A percentile compares a stretch with the other conserved stretches of the same genome.
phyloP scores from a whole-genome alignment of 2,888 invertebrate species.

The Dolichopus griseipennis region DNA sequence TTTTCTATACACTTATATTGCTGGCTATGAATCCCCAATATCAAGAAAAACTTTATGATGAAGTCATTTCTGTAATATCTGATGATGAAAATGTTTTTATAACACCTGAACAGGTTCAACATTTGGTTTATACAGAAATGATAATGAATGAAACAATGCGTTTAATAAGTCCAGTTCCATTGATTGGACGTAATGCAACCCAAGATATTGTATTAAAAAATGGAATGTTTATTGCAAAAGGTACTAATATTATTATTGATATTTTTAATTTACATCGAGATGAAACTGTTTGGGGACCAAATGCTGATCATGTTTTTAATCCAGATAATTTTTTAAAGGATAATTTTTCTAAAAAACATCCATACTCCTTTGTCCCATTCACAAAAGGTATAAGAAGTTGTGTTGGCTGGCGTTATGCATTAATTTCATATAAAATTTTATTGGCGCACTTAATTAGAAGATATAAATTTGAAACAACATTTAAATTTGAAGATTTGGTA shows the following conservation, averaged over 20 bases:
- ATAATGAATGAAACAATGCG: conserved; percentile 16
- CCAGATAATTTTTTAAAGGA: conserved; percentile 34
- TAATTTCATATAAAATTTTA: conserved; percentile 35
- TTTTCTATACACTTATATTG: background rate
- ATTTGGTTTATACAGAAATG: conserved; percentile 13
- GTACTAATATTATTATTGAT: conserved; percentile 21
- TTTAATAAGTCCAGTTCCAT: conserved; percentile 13
- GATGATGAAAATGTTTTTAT: conserved; percentile 8
- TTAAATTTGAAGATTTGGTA: conserved; percentile 1
- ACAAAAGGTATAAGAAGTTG: conserved; percentile 40
- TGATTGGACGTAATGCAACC: conserved; percentile 9
- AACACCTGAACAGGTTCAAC: conserved; percentile 10
- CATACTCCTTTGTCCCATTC: conserved; percentile 39
- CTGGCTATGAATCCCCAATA: conserved; percentile 18
- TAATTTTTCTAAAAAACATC: conserved; percentile 22
- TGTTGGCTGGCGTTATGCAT: conserved; percentile 38
- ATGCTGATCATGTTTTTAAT: conserved; percentile 32
- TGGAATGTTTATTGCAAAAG: conserved; percentile 15
- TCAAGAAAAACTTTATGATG: conserved; percentile 18
- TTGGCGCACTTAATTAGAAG: conserved; percentile 22
- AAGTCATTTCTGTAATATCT: conserved; percentile 12
- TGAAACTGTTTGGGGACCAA: conserved; percentile 35
- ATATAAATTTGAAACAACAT: background rate
- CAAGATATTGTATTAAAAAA: background rate
- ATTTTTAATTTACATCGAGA: conserved; percentile 38